Evolutionary conservation across 2,113 vertebrate species (phyloP), one percentile per base, ranked within the genome.

Genomic region (Stigmatopora argus): DNA sequence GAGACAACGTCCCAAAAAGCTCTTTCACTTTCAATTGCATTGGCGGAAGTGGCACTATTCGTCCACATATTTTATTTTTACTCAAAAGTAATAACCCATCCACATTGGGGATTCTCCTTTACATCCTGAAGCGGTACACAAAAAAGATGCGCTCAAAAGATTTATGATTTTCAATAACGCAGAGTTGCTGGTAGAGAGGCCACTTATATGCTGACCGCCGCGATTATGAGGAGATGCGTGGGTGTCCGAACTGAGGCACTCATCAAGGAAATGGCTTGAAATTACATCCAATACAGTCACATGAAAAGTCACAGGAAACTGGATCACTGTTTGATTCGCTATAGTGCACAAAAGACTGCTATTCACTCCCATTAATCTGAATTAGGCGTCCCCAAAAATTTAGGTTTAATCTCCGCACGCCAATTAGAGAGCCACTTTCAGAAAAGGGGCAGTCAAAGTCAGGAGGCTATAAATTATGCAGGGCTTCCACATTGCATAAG

Each of bases 121-220:
- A 85, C 84, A 82, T 85, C 86, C 87, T 88, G 78, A 85, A 85
- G 81, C 84, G 83, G 85, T 90, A 86, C 85, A 85, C 78, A 26
- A 81, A 88, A 89, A 88, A 87, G 79, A 83, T 85, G 88, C 88
- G 89, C 89, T 86, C 83, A 88, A 88, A 87, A 85, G 84, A 88
- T 90, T 90, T 88, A 83, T 72, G 78, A 79, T 86, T 87, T 81
- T 79, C 84, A 84, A 87, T 89, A 86, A 79, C 85, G 84, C 89
- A 84, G 84, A 89, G 86, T 89, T 87, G 86, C 81, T 64, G 66
- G 81, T 87, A 79, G 78, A 85, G 87, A 74, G 80, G 81, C 81
- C 86, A 89, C 85, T 90, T 90, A 90, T 73, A 84, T 83, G 88
- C 87, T 89, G 88, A 89, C 90, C 81, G 67, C 78, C 83, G 87